Evolutionary conservation across 2,113 vertebrate species (phyloP).

Genomic region (Chlorodrepanis virens): DNA sequence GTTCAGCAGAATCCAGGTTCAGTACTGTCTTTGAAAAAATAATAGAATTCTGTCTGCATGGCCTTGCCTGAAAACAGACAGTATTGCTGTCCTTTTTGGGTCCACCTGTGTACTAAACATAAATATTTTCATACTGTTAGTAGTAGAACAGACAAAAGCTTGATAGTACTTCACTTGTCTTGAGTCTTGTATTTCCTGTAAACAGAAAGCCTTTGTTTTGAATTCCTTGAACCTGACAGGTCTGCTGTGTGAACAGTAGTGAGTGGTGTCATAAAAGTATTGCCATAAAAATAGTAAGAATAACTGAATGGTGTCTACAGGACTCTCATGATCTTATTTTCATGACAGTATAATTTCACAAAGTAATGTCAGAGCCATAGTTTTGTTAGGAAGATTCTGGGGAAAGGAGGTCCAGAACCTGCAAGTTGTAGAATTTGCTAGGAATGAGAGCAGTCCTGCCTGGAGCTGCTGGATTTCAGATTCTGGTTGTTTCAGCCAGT

Average conservation of each 20-base stretch:
- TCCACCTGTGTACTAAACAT: background rate
- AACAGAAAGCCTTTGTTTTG: constrained; percentile 6
- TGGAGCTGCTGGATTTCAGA: constrained; percentile 43
- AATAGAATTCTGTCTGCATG: background rate
- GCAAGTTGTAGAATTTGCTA: background rate
- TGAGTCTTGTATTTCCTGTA: background rate
- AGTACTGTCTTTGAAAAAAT: background rate
- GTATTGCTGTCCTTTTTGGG: background rate
- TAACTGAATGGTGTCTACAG: background rate
- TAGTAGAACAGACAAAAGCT: background rate
- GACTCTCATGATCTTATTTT: background rate
- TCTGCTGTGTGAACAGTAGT: background rate
- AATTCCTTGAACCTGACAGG: background rate
- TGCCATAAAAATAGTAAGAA: background rate
- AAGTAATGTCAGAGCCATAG: background rate
- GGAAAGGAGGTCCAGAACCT: background rate
- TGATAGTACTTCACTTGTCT: background rate
- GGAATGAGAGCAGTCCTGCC: background rate
- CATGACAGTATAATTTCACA: background rate
- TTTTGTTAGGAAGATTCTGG: background rate
- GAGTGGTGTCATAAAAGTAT: background rate
- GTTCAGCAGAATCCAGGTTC: background rate
- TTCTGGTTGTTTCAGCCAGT: constrained; percentile 26
- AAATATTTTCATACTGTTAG: background rate
- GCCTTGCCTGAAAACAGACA: background rate